A percentile compares a stretch with the other conserved stretches of the same genome.
phyloP scores from a whole-genome alignment of 2,888 invertebrate genomes.

The Acronicta psi region DNA sequence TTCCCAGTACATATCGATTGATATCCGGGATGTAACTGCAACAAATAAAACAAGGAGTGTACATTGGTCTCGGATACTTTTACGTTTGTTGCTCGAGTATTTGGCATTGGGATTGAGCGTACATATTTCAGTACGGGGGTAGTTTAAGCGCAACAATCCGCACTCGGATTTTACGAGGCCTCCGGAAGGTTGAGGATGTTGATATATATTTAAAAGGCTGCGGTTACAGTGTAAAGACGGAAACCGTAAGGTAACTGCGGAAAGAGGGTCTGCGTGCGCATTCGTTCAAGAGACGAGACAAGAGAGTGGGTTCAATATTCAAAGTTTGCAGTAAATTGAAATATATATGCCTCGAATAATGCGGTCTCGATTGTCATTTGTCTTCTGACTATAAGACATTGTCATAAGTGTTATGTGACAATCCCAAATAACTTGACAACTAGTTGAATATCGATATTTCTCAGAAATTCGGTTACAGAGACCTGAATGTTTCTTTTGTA shows the following conservation, averaged over 20 bases:
- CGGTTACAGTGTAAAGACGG: not conserved
- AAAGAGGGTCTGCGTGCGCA: too few relatives aligned
- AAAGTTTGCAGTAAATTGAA: too few relatives aligned
- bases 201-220: conserved; percentile 58
- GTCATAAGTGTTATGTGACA: too few relatives aligned
- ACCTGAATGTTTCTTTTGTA: too few relatives aligned
- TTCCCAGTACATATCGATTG: conserved; percentile 9
- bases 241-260: not conserved
- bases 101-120: conserved; percentile 60
- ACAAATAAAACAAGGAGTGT: conserved; percentile 32
- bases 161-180: conserved; percentile 69
- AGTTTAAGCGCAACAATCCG: conserved; percentile 67
- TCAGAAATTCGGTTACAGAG: too few relatives aligned
- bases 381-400: too few relatives aligned
- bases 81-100: conserved; percentile 54
- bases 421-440: too few relatives aligned
- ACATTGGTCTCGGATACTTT: conserved; percentile 55
- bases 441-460: too few relatives aligned
- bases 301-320: too few relatives aligned
- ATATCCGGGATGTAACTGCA: conserved; percentile 6
- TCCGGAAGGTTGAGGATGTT: conserved; percentile 48
- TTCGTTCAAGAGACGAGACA: too few relatives aligned
- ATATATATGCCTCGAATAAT: too few relatives aligned
- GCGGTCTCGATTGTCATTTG: too few relatives aligned
- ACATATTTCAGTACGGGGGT: conserved; percentile 66